phyloP scores from a whole-genome alignment of 2,888 invertebrate genomes.

The Pyrrhia umbra region DNA sequence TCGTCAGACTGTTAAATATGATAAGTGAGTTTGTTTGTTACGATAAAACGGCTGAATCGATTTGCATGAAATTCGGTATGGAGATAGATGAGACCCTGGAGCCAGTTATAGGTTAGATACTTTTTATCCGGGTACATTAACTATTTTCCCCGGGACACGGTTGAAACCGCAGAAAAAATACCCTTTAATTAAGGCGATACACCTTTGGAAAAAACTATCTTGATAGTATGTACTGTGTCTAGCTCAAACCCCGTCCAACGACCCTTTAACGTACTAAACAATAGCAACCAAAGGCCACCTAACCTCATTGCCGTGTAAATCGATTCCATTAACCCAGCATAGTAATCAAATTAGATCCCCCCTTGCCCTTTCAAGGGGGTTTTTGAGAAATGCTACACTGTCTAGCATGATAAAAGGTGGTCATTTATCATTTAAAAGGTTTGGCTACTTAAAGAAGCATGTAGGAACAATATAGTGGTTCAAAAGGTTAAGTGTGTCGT shows the following conservation, averaged over 20 bases:
- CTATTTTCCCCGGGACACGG: too few relatives aligned
- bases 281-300: conserved; percentile 37
- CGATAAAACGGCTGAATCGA: too few relatives aligned
- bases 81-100: too few relatives aligned
- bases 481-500: conserved; percentile 12
- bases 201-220: background rate
- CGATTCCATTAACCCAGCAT: conserved; percentile 65
- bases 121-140: too few relatives aligned
- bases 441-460: conserved; percentile 42
- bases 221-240: background rate
- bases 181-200: too few relatives aligned
- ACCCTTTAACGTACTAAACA: conserved; percentile 24
- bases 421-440: conserved; percentile 68
- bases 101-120: too few relatives aligned
- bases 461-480: background rate
- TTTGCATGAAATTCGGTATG: too few relatives aligned
- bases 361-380: conserved; percentile 39
- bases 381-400: conserved; percentile 64
- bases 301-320: conserved; percentile 55
- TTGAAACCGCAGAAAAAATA: too few relatives aligned
- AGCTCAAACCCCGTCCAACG: conserved; percentile 4
- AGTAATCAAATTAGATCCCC: conserved; percentile 68
- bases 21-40: too few relatives aligned
- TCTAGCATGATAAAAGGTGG: conserved; percentile 61
- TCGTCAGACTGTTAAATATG: too few relatives aligned